A percentile compares a stretch with the other conserved stretches of the same genome.
Evolutionary conservation across 2,888 invertebrate species (phyloP).

Genomic region (Taphrorychus bicolor): DNA sequence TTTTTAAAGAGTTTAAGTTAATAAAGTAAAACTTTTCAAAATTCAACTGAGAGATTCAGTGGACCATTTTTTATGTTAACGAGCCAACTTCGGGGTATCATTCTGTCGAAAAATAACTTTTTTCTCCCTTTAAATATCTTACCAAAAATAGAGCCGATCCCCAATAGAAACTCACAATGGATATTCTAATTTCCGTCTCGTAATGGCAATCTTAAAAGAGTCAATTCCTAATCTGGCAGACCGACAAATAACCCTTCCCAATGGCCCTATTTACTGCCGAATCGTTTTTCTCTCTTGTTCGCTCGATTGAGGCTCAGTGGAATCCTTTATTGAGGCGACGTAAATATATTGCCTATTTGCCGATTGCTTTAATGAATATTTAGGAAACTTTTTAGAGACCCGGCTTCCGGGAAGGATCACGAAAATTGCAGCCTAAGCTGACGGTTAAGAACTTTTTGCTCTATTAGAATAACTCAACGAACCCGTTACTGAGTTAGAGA

Average conservation of each 20-base stretch:
- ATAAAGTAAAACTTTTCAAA: too few relatives aligned
- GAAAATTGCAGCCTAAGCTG: not conserved
- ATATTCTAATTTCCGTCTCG: constrained; percentile 20
- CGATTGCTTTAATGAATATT: constrained; percentile 32
- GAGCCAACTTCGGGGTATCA: too few relatives aligned
- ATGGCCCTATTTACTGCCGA: constrained; percentile 25
- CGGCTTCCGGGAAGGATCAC: not conserved
- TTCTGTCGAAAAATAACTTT: too few relatives aligned
- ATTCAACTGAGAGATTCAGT: too few relatives aligned
- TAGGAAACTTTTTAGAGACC: constrained; percentile 12
- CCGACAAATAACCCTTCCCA: constrained; percentile 36
- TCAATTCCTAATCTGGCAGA: constrained; percentile 28
- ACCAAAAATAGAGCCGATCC: too few relatives aligned
- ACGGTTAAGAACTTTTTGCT: too few relatives aligned
- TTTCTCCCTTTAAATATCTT: too few relatives aligned
- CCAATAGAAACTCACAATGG: constrained; percentile 6
- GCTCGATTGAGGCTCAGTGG: constrained; percentile 29
- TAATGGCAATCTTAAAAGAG: constrained; percentile 12
- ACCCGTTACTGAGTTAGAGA: too few relatives aligned
- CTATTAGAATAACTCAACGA: too few relatives aligned
- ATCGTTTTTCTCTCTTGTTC: constrained; percentile 27
- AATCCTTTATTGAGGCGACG: constrained; percentile 25
- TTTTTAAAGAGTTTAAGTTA: too few relatives aligned
- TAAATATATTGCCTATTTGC: constrained; percentile 28
- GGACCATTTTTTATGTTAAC: too few relatives aligned